Evolutionary conservation across 2,888 invertebrate genomes (phyloP), one percentile per base, ranked within the genome.

Genomic region (Thysanoteuthis rhombus): DNA sequence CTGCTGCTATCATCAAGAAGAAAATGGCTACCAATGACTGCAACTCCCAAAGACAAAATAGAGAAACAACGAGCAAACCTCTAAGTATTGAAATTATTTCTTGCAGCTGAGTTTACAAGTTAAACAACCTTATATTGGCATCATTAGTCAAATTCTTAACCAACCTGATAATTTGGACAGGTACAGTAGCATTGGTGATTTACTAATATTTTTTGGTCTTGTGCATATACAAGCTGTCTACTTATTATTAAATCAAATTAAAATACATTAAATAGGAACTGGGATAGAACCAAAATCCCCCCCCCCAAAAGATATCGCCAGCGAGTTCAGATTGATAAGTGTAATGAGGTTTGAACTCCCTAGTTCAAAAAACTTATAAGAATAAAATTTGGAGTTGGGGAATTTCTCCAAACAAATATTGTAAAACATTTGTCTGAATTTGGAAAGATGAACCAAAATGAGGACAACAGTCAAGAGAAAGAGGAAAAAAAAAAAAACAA

Each of bases 161-260:
- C 22, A 92, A 32, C 42, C 45, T 92, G 92, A 92, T 42, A 40
- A 40, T 92, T 45, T 92, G 92, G 92, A 92, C 92, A 42, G 92
- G 92, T 92, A 92, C 92, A 92, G 40, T 45, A 45, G n/a, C 92
- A 92, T 75, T 75, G n/a, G 75, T 75, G n/a, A 75, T 75, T 75
- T 52, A 25, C 52, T 52, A 25, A 0, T 52, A 25, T 22, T 25
- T 52, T n/a, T 58, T 16, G 36, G 75, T 75, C n/a, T 75, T 75
- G 75, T 75, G 75, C 75, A 75, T 75, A 75, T 75, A n/a, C 75
- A 75, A 75, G 75, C 75, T 75, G 75, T 75, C 75, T 75, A 75
- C 75, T n/a, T 25, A 52, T 52, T 25, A 36, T 75, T 1, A 25
- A 75, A 75, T 25, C 2, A 10, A 75, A 12, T 75, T 75, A 36